Base-by-base conservation (phyloP, 2,888 invertebrate genomes). In the Geotrupes spiniger region DNA sequence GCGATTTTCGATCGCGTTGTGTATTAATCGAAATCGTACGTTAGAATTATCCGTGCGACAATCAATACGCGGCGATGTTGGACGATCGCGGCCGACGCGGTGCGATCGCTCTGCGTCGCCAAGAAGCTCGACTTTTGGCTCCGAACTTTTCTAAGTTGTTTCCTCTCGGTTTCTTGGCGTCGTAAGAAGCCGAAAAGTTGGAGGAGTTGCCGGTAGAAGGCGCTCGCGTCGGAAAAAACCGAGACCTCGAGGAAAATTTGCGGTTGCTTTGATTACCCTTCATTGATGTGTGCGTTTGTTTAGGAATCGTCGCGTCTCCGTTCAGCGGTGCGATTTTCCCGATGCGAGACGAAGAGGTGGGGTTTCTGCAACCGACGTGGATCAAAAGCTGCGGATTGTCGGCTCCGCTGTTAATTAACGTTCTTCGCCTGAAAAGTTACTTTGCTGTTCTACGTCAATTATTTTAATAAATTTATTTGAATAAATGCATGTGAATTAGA, bases 261-360 rank as follows among this genome's bases (percentile, higher is more conserved):
- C 64, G 72, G 72, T 71, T 67, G 64, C 70, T 71, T 72, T 72
- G 71, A 72, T 69, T 69, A 63, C 62, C 57, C 54, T 54, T 54
- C 49, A 49, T 56, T 56, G 49, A 54, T 48, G 46, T n/a, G n/a
- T 31, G 29, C 37, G 17, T 42, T 15, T 33, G 12, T 38, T 36
- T 49, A 38, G 28, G 21, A 6, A 11, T 33, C 17, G 17, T 36
- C 6, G 16, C 11, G 25, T 33, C 11, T 36, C 17, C 6, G 3
- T 21, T 21, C n/a, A n/a, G 3, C 26, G 21, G 15, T 6, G n/a
- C 37, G 41, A 21, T 29, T 5, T 26, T 17, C 10, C n/a, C 21
- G 3, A 21, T 21, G 21, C 3, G 21, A 21, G 21, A 21, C 21
- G 6, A 21, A 21, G 21, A 31, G 10, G 37, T 10, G 26, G 44